A percentile compares a stretch with the other conserved stretches of the same genome.
These are phyloP conservation scores for Patiria miniata DNA, from an alignment of 35 echinoderm and acorn worm genomes.

Conservation along the genomic window DNA sequence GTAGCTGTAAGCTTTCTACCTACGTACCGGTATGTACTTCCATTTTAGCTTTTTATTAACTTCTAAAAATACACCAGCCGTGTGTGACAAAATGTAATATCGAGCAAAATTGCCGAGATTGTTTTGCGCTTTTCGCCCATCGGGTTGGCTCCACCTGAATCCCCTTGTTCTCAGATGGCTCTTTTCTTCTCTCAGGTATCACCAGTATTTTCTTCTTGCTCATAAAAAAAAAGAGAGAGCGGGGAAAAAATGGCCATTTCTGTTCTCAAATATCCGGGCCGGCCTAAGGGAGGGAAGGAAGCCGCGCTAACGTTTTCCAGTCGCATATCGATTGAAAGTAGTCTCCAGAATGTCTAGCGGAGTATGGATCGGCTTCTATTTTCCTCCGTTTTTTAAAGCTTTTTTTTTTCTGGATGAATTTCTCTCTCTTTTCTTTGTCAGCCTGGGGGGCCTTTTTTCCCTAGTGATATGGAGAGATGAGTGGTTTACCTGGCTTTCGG, in stretches of 20 bases:
- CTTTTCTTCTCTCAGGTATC: not conserved
- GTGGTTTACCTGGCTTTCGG: not conserved
- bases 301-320: not conserved
- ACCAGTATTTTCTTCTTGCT: not conserved
- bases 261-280: not conserved
- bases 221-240: too few species aligned
- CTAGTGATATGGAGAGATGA: not conserved
- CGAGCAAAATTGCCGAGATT: not conserved
- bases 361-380: constrained; percentile 1
- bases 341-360: constrained; percentile 13
- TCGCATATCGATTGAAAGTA: constrained; percentile 1
- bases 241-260: too few species aligned
- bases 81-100: constrained; percentile 18
- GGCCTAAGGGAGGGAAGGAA: not conserved
- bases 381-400: too few species aligned
- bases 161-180: not conserved
- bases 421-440: too few species aligned
- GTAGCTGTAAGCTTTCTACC: too few species aligned
- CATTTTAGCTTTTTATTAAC: too few species aligned
- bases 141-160: not conserved
- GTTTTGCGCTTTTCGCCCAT: not conserved
- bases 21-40: too few species aligned
- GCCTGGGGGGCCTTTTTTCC: too few species aligned
- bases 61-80: too few species aligned
- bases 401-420: too few species aligned